Percentiles rank a stretch among this genome's conserved stretches.
Evolutionary conservation across 2,888 invertebrate species (phyloP).

Genomic region (Limnephilus lunatus): DNA sequence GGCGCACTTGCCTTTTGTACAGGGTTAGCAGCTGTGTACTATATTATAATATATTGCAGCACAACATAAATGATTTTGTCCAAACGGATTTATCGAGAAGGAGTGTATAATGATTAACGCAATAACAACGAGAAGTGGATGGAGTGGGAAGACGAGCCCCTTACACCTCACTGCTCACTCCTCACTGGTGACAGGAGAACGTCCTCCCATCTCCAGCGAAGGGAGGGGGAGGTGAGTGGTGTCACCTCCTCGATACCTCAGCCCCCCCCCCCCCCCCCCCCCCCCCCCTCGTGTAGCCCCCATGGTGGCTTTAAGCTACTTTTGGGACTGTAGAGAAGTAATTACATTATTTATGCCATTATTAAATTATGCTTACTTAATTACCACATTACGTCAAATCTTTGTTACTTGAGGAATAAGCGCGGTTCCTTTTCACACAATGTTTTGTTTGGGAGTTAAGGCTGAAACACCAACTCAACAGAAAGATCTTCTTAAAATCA

Average conservation of each 20-base stretch:
- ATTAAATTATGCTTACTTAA: not conserved
- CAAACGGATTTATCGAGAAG: too few species aligned
- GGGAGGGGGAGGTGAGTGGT: too few species aligned
- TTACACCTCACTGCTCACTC: not conserved
- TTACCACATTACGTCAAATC: not conserved
- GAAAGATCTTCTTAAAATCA: not conserved
- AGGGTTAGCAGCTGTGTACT: too few species aligned
- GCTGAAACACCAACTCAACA: not conserved
- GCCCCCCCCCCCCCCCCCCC: not conserved
- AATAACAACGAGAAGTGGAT: not conserved
- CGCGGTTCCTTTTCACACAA: not conserved
- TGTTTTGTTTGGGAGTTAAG: not conserved
- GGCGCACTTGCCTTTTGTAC: too few species aligned
- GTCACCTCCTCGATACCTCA: not conserved
- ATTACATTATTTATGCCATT: not conserved
- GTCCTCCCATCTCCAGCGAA: not conserved
- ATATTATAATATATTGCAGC: too few species aligned
- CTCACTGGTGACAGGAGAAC: not conserved
- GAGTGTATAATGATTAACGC: not conserved
- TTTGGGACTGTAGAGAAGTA: not conserved
- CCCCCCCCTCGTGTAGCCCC: not conserved
- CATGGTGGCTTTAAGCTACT: not conserved
- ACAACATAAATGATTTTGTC: too few species aligned
- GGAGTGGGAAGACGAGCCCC: not conserved
- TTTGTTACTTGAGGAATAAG: not conserved